phyloP scores from a whole-genome alignment of 2,888 invertebrate genomes.

The Macrophya alboannulata region DNA sequence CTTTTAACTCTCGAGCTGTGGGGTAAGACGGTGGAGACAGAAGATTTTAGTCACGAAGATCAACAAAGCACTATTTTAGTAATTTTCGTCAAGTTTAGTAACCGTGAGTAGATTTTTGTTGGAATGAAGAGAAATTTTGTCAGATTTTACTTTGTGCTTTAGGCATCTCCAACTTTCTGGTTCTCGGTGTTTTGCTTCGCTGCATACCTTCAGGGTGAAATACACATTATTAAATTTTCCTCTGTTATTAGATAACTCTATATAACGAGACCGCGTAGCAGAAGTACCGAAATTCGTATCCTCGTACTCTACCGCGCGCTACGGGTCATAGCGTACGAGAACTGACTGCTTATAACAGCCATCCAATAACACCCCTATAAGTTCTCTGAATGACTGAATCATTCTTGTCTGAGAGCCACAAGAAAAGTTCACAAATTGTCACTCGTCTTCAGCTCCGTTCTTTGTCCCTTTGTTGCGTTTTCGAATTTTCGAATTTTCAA shows the following conservation, averaged over 20 bases:
- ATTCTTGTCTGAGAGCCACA: neutral
- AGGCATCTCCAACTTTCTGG: neutral
- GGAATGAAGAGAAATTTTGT: neutral
- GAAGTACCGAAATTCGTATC: neutral
- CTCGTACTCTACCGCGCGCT: slow-evolving; percentile 7
- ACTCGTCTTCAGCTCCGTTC: neutral
- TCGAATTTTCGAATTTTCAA: neutral
- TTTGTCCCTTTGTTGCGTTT: neutral
- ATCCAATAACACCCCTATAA: neutral
- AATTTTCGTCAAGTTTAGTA: neutral
- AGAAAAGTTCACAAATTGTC: neutral
- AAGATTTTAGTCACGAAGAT: no score
- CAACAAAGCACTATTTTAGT: neutral
- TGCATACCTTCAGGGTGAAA: neutral
- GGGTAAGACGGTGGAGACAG: no score
- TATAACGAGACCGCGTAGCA: neutral
- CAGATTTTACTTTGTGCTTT: neutral
- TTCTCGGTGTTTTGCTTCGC: neutral
- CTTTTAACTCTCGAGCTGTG: no score
- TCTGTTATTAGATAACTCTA: neutral
- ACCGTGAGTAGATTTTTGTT: neutral
- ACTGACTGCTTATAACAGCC: neutral
- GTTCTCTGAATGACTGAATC: neutral
- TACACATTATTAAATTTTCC: neutral
- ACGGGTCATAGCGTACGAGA: slow-evolving; percentile 11